phyloP scores from a whole-genome alignment of 2,797 vertebrate genomes.

The Lithobates pipiens region DNA sequence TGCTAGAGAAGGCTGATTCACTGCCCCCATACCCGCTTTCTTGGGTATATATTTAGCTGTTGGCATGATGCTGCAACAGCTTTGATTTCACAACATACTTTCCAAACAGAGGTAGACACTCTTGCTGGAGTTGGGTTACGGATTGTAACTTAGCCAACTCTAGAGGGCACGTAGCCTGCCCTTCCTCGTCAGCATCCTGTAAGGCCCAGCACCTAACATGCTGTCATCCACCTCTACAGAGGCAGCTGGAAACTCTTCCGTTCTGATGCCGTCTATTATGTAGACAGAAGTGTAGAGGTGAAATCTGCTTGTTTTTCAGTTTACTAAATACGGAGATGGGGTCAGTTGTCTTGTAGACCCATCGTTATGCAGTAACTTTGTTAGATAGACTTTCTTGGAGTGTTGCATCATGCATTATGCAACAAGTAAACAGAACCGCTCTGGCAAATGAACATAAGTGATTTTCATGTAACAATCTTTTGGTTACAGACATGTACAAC shows the following conservation, averaged over 20 bases:
- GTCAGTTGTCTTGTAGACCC: neutral
- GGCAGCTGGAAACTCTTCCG: neutral
- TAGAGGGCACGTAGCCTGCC: conserved; percentile 56
- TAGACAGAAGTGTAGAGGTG: neutral
- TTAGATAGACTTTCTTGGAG: neutral
- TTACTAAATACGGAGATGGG: neutral
- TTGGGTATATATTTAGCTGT: conserved; percentile 55
- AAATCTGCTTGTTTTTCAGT: neutral
- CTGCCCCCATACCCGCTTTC: conserved; percentile 20
- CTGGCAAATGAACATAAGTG: neutral
- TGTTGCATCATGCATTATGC: conserved; percentile 18
- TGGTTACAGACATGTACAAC: neutral
- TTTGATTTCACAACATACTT: conserved; percentile 61
- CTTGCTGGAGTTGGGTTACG: conserved; percentile 52
- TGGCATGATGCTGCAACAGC: conserved; percentile 58
- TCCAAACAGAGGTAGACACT: conserved; percentile 55
- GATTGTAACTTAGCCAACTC: conserved; percentile 50
- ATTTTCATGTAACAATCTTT: neutral
- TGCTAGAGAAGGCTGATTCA: conserved; percentile 6
- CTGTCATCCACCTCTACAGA: neutral
- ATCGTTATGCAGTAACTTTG: conserved; percentile 1
- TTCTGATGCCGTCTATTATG: neutral
- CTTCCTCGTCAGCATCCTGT: conserved; percentile 51
- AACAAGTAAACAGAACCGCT: conserved; percentile 1
- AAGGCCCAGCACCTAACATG: neutral